Percentiles rank a stretch among this genome's conserved stretches.
Evolutionary conservation across 1,140 invertebrate species (phyloP).

Genomic region (Drosophila mayri): DNA sequence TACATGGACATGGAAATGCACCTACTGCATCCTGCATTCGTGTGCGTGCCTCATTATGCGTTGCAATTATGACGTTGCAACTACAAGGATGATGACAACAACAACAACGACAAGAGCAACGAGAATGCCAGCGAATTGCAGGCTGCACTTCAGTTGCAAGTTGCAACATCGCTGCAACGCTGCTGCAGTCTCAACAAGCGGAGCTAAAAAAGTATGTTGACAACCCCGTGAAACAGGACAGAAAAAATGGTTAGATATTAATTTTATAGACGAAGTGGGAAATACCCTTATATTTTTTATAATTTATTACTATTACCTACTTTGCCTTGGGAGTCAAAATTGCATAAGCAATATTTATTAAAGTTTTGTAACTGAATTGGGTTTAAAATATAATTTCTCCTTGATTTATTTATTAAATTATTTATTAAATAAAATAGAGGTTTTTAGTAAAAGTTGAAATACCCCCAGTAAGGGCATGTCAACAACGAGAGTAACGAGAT

Average conservation of each 20-base stretch:
- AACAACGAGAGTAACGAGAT: constrained; percentile 63
- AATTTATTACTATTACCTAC: no score
- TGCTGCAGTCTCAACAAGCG: constrained; percentile 62
- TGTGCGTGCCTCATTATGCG: constrained; percentile 69
- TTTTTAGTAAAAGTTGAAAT: neutral
- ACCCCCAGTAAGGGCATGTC: constrained; percentile 5
- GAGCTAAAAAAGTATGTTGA: constrained; percentile 72
- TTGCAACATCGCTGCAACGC: constrained; percentile 49
- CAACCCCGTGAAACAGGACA: constrained; percentile 52
- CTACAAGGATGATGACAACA: constrained; percentile 61
- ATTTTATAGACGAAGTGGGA: neutral
- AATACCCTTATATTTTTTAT: neutral
- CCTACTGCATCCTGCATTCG: constrained; percentile 3
- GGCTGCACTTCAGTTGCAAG: constrained; percentile 60
- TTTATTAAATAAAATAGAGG: no score
- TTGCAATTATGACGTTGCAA: constrained; percentile 78
- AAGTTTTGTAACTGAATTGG: no score
- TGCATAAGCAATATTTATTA: no score
- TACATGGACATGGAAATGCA: constrained; percentile 10
- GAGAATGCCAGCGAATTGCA: constrained; percentile 44
- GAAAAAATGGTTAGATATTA: constrained; percentile 4
- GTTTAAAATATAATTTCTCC: no score
- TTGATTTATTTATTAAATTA: no score
- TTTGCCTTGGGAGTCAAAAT: no score
- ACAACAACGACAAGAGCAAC: constrained; percentile 12